Evolutionary conservation across 2,113 vertebrate genomes (phyloP), one percentile per base, ranked within the genome.

Genomic region (Carassius carassius): DNA sequence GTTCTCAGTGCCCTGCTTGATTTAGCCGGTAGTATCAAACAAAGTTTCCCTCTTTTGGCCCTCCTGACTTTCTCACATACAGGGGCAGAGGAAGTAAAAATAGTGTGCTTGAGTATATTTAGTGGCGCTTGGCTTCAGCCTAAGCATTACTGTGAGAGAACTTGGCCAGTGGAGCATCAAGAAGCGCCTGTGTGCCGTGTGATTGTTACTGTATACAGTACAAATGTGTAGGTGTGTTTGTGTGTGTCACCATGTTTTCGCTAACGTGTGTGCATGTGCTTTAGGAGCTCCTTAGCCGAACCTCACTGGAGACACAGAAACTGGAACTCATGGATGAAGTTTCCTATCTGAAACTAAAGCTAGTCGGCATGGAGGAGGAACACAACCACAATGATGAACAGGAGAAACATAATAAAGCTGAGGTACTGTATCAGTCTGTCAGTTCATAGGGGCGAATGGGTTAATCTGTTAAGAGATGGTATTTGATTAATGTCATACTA

Each of bases 271-370:
- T 76, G 29, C 32, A 4, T 72, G 60, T 84, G 83, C 37, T 44
- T 16, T 92, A 99, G 98, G 98, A 99, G 92, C 92, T 99, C 91
- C 92, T 96, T 85, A 97, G 96, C 90, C 95, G 96, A 80, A 98
- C 97, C 3, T 95, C 95, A 0, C 94, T 99, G 1, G 98, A 99
- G 93, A 97, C 96, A 10, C 96, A 99, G 94, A 99, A 99, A 90
- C 91, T 99, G 21, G 97, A 99, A 91, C 93, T 99, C 84, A 96
- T 98, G 93, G 96, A 97, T 75, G 97, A 99, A 89, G 96, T 99
- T 84, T 99, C 97, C 41, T 95, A 94, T 85, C 92, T 99, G 88
- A 99, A 99, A 86, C 96, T 99, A 88, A 98, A 97, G 86, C 92
- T 99, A 89, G 97, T 96, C 88, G 91, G 96, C 78, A 95, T 98